phyloP scores from a whole-genome alignment of 2,888 invertebrate genomes.

The Aleiodes testaceus region DNA sequence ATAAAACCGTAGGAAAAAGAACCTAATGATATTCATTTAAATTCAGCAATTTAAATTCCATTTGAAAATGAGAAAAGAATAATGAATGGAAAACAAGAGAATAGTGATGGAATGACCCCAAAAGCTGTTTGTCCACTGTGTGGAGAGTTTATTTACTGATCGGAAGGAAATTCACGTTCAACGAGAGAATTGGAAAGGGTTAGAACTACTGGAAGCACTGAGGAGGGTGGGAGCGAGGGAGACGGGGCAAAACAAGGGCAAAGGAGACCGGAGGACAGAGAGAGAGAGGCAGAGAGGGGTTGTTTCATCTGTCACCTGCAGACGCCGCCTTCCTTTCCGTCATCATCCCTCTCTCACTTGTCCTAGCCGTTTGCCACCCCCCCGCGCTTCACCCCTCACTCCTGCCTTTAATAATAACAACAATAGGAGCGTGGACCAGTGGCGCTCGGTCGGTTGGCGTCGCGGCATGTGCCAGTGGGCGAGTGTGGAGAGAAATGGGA shows the following conservation, averaged over 20 bases:
- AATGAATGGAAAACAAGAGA: no score
- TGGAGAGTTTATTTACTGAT: slow-evolving; percentile 24
- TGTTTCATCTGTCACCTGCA: slow-evolving; percentile 74
- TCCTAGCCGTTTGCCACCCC: slow-evolving; percentile 44
- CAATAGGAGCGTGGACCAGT: slow-evolving; percentile 65
- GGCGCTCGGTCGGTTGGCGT: slow-evolving; percentile 56
- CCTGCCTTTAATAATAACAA: slow-evolving; percentile 72
- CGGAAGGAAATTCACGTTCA: slow-evolving; percentile 52
- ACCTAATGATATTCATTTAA: no score
- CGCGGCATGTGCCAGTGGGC: slow-evolving; percentile 50
- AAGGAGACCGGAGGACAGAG: slow-evolving; percentile 42
- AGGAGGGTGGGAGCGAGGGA: slow-evolving; percentile 14
- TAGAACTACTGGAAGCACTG: slow-evolving; percentile 15
- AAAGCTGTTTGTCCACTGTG: slow-evolving; percentile 24
- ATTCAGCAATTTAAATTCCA: no score
- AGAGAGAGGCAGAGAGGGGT: slow-evolving; percentile 55
- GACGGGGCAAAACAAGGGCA: slow-evolving; percentile 46
- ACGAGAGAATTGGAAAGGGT: slow-evolving; percentile 54
- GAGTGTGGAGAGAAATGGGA: slow-evolving; percentile 46
- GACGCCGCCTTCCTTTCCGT: slow-evolving; percentile 73
- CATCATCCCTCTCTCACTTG: slow-evolving; percentile 67
- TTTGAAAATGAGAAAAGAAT: no score
- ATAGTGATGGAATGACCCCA: background rate
- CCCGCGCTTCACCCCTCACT: slow-evolving; percentile 42
- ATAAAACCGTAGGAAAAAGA: no score